Evolutionary conservation across 2,113 vertebrate species (phyloP), one percentile per base, ranked within the genome.

Genomic region (Alouatta palliata): DNA sequence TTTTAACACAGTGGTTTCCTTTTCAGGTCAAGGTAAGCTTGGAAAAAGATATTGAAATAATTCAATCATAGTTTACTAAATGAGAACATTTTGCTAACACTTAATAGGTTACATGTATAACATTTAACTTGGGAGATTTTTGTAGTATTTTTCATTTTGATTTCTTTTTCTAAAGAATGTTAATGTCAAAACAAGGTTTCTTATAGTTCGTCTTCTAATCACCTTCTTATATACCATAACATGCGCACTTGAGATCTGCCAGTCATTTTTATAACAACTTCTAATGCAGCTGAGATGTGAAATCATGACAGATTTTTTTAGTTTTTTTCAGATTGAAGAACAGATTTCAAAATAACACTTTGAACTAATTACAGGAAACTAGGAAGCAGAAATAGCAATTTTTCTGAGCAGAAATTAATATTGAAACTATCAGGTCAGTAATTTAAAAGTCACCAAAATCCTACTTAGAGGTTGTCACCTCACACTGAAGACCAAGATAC

Each of bases 161-260:
- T 90, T 82, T 25, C 92, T 92, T 97, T 93, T 96, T 37, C 40
- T 83, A 73, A 2, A 77, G 90, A 94, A 47, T 84, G 86, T 91
- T 88, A 68, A 93, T 47, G 14, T 96, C 37, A 61, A 96, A 89
- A 94, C 21, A 68, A 58, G 35, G 92, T 95, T 95, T 90, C 73
- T 90, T 86, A 25, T 71, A 73, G 5, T 76, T 95, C 52, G 52
- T 68, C 83, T 87, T 83, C 87, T 96, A 87, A 87, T 90, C 83
- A 89, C 52, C 52, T 17, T 52, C 52, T 90, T 90, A 58, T 19
- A 45, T 49, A 40, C 45, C 81, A 75, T 73, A 90, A 83, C 52
- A 58, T 77, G 49, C 52, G 73, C 35, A 49, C 75, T 73, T 81
- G 52, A 49, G 47, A 73, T 54, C 52, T 71, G 86, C 82, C 49